These are phyloP conservation scores for Calliscelio sp. DNA, from an alignment of 2,888 invertebrate species.

Conservation along the genomic window DNA sequence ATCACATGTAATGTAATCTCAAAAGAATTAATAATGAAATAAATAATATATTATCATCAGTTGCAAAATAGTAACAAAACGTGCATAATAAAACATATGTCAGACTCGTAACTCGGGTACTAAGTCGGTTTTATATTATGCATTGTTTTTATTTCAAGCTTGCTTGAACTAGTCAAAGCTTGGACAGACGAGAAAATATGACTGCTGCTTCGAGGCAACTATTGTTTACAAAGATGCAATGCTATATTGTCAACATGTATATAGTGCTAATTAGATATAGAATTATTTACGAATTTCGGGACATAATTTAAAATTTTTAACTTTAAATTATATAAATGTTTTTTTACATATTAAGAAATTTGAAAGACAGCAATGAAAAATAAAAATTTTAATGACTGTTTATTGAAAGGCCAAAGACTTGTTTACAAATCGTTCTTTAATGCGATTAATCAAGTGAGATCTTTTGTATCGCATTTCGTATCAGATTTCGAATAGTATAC, in stretches of 20 bases:
- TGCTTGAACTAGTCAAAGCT: constrained; percentile 32
- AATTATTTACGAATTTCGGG: too few species aligned
- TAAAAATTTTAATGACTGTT: not conserved
- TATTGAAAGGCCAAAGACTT: constrained; percentile 2
- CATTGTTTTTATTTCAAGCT: constrained; percentile 35
- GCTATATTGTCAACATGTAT: too few species aligned
- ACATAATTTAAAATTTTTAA: too few species aligned
- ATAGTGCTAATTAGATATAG: too few species aligned
- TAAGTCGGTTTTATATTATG: constrained; percentile 39
- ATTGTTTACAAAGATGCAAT: not conserved
- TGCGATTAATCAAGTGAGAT: constrained; percentile 36
- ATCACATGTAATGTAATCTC: not conserved
- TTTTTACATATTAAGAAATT: too few species aligned
- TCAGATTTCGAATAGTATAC: constrained; percentile 44
- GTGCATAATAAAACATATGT: constrained; percentile 22
- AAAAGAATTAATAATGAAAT: too few species aligned
- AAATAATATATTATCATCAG: not conserved
- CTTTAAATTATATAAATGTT: too few species aligned
- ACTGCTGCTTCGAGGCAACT: constrained; percentile 22
- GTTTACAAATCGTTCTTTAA: constrained; percentile 59
- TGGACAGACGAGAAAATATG: constrained; percentile 32
- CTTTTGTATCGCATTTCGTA: constrained; percentile 32
- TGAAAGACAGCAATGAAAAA: too few species aligned
- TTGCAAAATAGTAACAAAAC: not conserved
- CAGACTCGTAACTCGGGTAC: constrained; percentile 21